Percentiles rank a stretch among this genome's conserved stretches.
Evolutionary conservation across 2,888 invertebrate genomes (phyloP).

Genomic region (Flabesymbios commensalis): DNA sequence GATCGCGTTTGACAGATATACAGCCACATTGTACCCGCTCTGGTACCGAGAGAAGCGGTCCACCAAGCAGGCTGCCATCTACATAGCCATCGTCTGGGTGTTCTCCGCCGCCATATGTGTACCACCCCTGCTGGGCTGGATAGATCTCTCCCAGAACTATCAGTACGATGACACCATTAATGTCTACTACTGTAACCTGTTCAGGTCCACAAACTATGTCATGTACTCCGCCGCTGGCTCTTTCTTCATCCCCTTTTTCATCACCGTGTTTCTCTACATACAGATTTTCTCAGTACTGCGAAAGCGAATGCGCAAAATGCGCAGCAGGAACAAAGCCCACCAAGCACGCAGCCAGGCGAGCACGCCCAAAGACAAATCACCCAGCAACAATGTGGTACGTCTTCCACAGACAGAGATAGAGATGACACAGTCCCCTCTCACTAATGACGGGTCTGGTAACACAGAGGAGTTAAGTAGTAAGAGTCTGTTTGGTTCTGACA

Average conservation of each 20-base stretch:
- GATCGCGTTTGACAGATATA: slow-evolving; percentile 60
- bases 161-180: slow-evolving; percentile 31
- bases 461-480: slow-evolving; percentile 24
- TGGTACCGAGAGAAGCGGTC: slow-evolving; percentile 56
- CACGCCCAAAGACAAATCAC: neutral
- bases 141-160: slow-evolving; percentile 30
- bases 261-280: slow-evolving; percentile 58
- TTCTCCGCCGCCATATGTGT: slow-evolving; percentile 58
- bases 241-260: slow-evolving; percentile 57
- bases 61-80: slow-evolving; percentile 51
- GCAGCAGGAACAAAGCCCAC: slow-evolving; percentile 12
- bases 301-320: slow-evolving; percentile 45
- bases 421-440: slow-evolving; percentile 1
- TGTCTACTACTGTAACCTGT: slow-evolving; percentile 54
- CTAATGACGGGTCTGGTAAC: slow-evolving; percentile 2
- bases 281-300: slow-evolving; percentile 56
- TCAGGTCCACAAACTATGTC: slow-evolving; percentile 56
- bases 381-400: neutral
- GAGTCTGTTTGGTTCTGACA: slow-evolving; percentile 30
- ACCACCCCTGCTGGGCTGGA: slow-evolving; percentile 54
- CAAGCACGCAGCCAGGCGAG: neutral
- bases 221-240: slow-evolving; percentile 60
- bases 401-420: slow-evolving; percentile 8
- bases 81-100: slow-evolving; percentile 60
- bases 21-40: slow-evolving; percentile 60